phyloP scores from a whole-genome alignment of 2,113 vertebrate genomes.

The Ciconia stormi region DNA sequence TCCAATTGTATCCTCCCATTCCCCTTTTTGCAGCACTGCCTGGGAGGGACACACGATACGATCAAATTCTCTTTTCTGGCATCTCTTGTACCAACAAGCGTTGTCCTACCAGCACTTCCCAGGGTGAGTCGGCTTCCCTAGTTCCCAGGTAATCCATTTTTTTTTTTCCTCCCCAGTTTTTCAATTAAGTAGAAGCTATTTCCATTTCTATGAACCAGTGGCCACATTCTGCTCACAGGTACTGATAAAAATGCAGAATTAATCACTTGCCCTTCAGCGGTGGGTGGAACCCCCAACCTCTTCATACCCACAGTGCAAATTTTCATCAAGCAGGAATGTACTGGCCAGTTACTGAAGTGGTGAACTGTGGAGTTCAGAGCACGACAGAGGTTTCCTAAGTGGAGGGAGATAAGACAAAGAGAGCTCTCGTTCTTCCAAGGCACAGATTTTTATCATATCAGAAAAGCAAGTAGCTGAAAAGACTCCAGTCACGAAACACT shows the following conservation, averaged over 20 bases:
- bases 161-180: not conserved
- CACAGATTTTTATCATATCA: not conserved
- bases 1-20: not conserved
- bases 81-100: not conserved
- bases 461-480: not conserved
- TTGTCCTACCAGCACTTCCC: not conserved
- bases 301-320: not conserved
- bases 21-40: not conserved
- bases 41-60: not conserved
- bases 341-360: not conserved
- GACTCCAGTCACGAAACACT: not conserved
- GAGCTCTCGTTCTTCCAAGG: not conserved
- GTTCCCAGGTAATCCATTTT: not conserved
- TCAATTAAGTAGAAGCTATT: not conserved
- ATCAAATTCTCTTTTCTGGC: not conserved
- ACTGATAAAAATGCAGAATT: not conserved
- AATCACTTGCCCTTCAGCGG: not conserved
- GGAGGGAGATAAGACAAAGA: not conserved
- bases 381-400: not conserved
- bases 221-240: not conserved
- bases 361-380: not conserved
- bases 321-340: not conserved
- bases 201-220: not conserved
- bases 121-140: not conserved
- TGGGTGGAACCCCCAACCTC: not conserved